These are phyloP conservation scores for Aptenodytes forsteri DNA, from an alignment of 2,113 vertebrate species.

Conservation along the genomic window DNA sequence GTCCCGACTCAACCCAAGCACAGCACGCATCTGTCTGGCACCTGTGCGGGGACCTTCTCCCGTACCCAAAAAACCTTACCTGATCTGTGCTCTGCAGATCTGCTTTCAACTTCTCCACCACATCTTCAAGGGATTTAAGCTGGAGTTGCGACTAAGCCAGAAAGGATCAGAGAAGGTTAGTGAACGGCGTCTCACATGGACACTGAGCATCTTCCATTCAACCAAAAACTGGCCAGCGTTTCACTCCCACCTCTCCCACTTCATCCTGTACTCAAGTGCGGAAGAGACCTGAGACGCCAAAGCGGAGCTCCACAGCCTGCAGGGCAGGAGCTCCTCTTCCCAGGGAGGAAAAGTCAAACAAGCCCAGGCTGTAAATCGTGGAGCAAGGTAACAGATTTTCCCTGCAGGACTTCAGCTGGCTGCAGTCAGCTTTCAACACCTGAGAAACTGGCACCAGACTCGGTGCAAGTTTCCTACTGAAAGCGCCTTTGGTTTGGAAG, in stretches of 20 bases:
- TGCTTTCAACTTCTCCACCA: conserved; percentile 75
- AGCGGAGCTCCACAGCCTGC: not conserved
- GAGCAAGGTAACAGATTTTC: not conserved
- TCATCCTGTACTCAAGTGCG: not conserved
- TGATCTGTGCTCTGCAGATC: conserved; percentile 84
- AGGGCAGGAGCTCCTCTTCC: not conserved
- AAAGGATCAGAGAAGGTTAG: not conserved
- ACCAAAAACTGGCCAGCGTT: not conserved
- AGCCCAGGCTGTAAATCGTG: not conserved
- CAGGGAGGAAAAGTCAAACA: not conserved
- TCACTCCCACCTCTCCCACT: not conserved
- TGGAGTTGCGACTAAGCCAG: conserved; percentile 80
- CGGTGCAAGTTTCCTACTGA: not conserved
- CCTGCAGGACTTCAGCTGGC: not conserved
- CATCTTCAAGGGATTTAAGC: conserved; percentile 79
- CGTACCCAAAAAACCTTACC: conserved; percentile 49
- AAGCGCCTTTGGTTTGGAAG: not conserved
- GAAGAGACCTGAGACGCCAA: not conserved
- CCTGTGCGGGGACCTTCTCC: not conserved
- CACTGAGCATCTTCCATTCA: not conserved
- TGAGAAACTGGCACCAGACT: not conserved
- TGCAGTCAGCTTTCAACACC: not conserved
- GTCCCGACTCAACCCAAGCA: not conserved
- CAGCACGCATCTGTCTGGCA: fast-evolving
- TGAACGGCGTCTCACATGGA: fast-evolving